phyloP scores from a whole-genome alignment of 2,797 vertebrate species.

The Perodicticus potto region DNA sequence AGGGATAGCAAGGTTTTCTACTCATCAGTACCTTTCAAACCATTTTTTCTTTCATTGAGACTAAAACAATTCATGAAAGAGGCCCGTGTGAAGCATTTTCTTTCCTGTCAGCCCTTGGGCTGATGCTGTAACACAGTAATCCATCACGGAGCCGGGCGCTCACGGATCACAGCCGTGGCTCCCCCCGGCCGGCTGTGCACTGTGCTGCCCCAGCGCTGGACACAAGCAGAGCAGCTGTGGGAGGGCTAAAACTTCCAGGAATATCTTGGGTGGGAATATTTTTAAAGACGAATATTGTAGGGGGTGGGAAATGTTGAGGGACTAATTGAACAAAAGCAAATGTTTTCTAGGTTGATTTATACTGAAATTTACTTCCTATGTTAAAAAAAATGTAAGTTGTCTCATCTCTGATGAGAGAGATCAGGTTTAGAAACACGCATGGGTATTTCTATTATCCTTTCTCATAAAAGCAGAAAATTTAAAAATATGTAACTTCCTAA shows the following conservation, averaged over 20 bases:
- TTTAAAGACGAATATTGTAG: background rate
- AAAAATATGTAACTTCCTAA: background rate
- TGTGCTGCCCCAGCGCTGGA: background rate
- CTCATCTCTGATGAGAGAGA: background rate
- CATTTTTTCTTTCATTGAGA: conserved; percentile 65
- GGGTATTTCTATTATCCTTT: background rate
- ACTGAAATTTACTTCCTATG: background rate
- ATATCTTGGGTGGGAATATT: background rate
- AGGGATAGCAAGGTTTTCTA: conserved; percentile 54
- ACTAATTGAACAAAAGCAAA: background rate
- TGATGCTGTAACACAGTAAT: conserved; percentile 62
- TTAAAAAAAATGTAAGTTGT: background rate
- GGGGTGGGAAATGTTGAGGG: background rate
- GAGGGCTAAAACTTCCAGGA: background rate
- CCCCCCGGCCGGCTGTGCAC: background rate
- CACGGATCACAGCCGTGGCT: background rate
- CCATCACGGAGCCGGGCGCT: background rate
- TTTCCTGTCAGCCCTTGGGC: conserved; percentile 63
- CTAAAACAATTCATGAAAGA: conserved; percentile 70
- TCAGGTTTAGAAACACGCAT: background rate
- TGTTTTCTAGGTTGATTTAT: background rate
- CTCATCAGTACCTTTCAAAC: conserved; percentile 42
- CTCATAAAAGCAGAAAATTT: background rate
- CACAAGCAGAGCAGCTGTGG: background rate
- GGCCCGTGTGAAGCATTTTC: conserved; percentile 57